Evolutionary conservation across 2,888 invertebrate species (phyloP).

Genomic region (Cremastobaeus sp.): DNA sequence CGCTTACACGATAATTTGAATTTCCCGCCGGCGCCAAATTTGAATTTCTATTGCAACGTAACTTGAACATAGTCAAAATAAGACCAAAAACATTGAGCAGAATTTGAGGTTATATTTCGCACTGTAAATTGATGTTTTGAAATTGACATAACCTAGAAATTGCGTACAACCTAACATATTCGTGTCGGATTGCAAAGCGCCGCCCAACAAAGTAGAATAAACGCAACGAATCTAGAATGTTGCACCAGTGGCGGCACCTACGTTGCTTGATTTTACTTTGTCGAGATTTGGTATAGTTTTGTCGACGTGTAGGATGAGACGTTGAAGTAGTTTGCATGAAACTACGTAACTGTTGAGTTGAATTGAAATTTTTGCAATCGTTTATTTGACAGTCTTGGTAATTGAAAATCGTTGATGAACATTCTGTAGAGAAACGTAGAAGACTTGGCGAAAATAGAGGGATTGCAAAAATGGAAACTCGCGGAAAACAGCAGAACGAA

Average conservation of each 20-base stretch:
- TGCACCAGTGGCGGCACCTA: constrained; percentile 11
- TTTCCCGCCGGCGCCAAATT: no score
- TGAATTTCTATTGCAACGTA: no score
- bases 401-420: no score
- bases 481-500: constrained; percentile 24
- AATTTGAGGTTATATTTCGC: no score
- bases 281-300: constrained; percentile 32
- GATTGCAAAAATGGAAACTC: constrained; percentile 9
- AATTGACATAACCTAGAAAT: no score
- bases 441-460: constrained; percentile 7
- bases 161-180: no score
- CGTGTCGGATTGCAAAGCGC: constrained; percentile 38
- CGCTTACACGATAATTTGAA: no score
- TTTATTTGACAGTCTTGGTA: constrained; percentile 10
- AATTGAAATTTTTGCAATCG: constrained; percentile 20
- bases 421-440: constrained; percentile 1
- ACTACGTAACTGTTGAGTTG: constrained; percentile 26
- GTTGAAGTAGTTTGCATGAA: constrained; percentile 49
- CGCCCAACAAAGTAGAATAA: constrained; percentile 26
- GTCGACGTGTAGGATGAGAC: constrained; percentile 38
- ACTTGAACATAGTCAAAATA: no score
- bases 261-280: constrained; percentile 52
- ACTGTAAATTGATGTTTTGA: no score
- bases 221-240: constrained; percentile 14
- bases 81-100: no score